phyloP scores from a whole-genome alignment of 2,113 vertebrate genomes.

The Amblyornis subalaris region DNA sequence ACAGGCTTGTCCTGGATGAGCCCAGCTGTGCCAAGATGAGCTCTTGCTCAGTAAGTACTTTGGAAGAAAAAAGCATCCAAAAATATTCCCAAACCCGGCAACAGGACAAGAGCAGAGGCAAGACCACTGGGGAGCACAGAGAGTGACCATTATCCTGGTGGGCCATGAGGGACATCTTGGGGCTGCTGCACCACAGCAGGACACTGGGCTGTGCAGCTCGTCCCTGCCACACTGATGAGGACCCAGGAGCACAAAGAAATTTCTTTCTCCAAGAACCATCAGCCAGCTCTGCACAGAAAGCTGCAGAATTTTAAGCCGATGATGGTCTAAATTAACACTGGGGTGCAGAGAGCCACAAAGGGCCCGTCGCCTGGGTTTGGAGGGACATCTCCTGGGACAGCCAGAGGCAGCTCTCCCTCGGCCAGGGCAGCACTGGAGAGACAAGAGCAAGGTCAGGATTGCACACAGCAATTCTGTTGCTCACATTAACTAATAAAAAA shows the following conservation, averaged over 20 bases:
- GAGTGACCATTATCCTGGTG: neutral
- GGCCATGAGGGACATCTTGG: fast-evolving
- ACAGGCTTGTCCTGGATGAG: neutral
- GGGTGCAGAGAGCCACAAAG: neutral
- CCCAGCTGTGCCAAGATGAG: neutral
- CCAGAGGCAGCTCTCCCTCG: neutral
- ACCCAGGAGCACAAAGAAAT: neutral
- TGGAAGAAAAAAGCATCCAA: neutral
- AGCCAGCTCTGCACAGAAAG: neutral
- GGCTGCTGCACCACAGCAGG: neutral
- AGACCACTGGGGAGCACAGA: neutral
- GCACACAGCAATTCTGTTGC: neutral
- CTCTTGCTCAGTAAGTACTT: neutral
- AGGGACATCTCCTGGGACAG: fast-evolving
- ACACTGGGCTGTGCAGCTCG: fast-evolving
- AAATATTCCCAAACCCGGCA: neutral
- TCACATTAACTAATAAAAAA: neutral
- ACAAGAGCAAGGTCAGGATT: fast-evolving
- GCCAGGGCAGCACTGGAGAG: neutral
- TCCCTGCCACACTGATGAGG: neutral
- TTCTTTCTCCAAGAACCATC: neutral
- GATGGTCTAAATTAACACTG: fast-evolving
- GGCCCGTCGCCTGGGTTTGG: neutral
- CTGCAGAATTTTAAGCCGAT: neutral
- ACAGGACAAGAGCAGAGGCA: neutral